These are phyloP conservation scores for Epicampocera succincta DNA, from an alignment of 2,888 invertebrate genomes.

Conservation along the genomic window DNA sequence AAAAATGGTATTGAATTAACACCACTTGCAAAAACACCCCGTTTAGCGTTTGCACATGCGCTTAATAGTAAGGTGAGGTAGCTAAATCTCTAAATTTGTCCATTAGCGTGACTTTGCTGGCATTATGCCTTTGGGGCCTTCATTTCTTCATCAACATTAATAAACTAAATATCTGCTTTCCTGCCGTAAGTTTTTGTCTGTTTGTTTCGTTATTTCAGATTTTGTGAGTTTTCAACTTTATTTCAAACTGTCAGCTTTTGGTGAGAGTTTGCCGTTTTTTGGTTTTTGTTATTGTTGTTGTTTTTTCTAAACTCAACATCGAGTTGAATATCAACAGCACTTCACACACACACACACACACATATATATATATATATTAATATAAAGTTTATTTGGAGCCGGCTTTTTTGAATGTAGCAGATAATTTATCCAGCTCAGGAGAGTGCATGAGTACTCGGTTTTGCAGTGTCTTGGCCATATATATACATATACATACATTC, in stretches of 20 bases:
- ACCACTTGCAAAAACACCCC: neutral
- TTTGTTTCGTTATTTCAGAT: constrained; percentile 24
- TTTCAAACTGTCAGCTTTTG: constrained; percentile 59
- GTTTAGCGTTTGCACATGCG: neutral
- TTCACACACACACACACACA: constrained; percentile 5
- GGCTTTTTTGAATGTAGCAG: constrained; percentile 27
- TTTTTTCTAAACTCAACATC: constrained; percentile 12
- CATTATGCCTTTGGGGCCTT: constrained; percentile 64
- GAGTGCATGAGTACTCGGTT: constrained; percentile 18
- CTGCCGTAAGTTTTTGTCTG: constrained; percentile 4
- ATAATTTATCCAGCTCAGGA: constrained; percentile 40
- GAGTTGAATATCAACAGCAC: constrained; percentile 25
- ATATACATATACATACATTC: neutral
- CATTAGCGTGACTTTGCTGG: constrained; percentile 67
- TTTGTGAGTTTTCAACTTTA: constrained; percentile 45
- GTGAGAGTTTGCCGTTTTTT: constrained; percentile 6
- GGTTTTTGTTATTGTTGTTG: too few species aligned
- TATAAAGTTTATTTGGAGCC: constrained; percentile 43
- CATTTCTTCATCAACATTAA: constrained; percentile 52
- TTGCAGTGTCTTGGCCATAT: neutral
- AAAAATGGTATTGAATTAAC: constrained; percentile 8
- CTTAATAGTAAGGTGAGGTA: constrained; percentile 55
- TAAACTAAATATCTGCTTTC: constrained; percentile 47
- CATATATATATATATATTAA: too few species aligned
- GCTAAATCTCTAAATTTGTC: constrained; percentile 66